Base-by-base conservation (phyloP, 2,113 vertebrate species). In the Clarias gariepinus region DNA sequence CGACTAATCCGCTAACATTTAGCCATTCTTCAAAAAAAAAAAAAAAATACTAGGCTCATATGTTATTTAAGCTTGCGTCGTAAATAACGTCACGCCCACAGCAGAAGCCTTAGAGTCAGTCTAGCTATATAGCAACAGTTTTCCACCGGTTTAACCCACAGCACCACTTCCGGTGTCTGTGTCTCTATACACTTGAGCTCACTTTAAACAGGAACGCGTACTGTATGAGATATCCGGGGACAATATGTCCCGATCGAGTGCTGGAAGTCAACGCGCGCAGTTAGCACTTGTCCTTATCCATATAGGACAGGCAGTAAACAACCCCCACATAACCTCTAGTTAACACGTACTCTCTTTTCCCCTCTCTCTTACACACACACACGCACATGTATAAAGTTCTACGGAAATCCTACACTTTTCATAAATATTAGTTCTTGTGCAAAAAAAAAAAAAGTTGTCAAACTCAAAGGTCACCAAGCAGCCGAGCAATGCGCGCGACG, bases 401-500 rank as follows among this genome's bases (percentile, higher is more conserved):
- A 10, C n/a, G 0, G 23, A 78, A 85, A 23, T 36, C 79, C 52
- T 36, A 57, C 53, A 78, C 76, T 15, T 12, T 77, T 13, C 21
- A 68, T 23, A 13, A 66, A 73, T 77, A 33, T 53, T 63, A n/a
- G 19, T 60, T 76, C 63, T 86, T 89, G 88, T 86, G 90, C 81
- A 73, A 81, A 81, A 93, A 91, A 68, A 36, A 77, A 90, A 55
- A 73, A 84, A 84, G 91, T 94, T 93, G 84, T 71, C 10, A 11
- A 77, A 61, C 83, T 61, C 41, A 33, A 53, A 85, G 77, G 71
- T 66, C 76, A 77, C 87, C 82, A 68, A 85, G 91, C 88, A 80
- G 60, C 36, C n/a, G 0, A 9, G 25, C 7, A 74, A 16, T 41
- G 83, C 86, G 33, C 79, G 52, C 33, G 19, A 66, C 52, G 63